A percentile compares a stretch with the other conserved stretches of the same genome.
Evolutionary conservation across 2,888 invertebrate species (phyloP).

Genomic region (Acrobasis suavella): DNA sequence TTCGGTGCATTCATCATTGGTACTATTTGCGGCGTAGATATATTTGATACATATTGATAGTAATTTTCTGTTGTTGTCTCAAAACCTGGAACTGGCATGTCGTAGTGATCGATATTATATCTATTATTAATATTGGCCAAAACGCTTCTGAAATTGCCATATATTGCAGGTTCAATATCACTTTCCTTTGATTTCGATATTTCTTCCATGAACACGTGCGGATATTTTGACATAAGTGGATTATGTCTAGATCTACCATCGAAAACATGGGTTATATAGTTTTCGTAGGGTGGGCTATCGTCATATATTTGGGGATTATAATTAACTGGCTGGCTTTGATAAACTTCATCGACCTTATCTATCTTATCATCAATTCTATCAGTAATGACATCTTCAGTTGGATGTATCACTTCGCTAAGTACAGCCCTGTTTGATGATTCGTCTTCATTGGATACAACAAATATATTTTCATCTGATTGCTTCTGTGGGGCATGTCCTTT

Average conservation of each 20-base stretch:
- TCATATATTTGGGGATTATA: slow-evolving; percentile 1
- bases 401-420: slow-evolving; percentile 46
- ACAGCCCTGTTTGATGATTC: slow-evolving; percentile 54
- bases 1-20: neutral
- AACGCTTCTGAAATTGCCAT: slow-evolving; percentile 9
- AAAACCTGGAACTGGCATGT: slow-evolving; percentile 17
- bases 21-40: slow-evolving; percentile 36
- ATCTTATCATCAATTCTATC: slow-evolving; percentile 10
- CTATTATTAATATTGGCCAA: slow-evolving; percentile 4
- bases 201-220: slow-evolving; percentile 66
- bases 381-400: slow-evolving; percentile 37
- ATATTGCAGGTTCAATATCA: slow-evolving; percentile 31
- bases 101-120: slow-evolving; percentile 4
- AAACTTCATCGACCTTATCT: slow-evolving; percentile 33
- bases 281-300: neutral
- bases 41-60: slow-evolving; percentile 24
- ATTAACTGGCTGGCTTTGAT: slow-evolving; percentile 17
- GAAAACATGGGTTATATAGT: slow-evolving; percentile 7
- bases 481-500: slow-evolving; percentile 33
- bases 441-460: slow-evolving; percentile 59
- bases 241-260: slow-evolving; percentile 37
- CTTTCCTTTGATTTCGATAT: slow-evolving; percentile 46
- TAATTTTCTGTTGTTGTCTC: slow-evolving; percentile 27
- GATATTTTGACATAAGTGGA: slow-evolving; percentile 64
- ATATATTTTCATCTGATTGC: slow-evolving; percentile 57